Conservation (phyloP, 2,797 vertebrate genomes). For the Antennarius maculatus region DNA sequence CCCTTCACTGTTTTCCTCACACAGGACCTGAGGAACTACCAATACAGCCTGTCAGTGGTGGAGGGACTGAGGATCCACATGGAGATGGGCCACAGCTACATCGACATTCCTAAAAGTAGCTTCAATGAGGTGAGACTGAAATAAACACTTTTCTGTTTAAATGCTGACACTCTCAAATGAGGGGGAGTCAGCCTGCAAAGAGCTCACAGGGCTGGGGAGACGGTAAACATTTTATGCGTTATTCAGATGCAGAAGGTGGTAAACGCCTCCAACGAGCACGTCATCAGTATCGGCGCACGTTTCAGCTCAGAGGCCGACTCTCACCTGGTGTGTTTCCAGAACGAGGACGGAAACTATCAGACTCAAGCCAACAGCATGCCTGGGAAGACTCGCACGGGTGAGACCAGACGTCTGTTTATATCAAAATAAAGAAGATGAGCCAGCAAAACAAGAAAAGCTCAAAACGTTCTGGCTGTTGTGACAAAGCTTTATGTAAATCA, state of each 20-base stretch:
- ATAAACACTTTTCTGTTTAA: no score
- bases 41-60: constrained; percentile 91
- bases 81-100: constrained; percentile 95
- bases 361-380: constrained; percentile 90
- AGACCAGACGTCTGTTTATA: not conserved
- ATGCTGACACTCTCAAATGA: no score
- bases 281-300: constrained; percentile 92
- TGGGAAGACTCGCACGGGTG: constrained; percentile 89
- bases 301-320: constrained; percentile 93
- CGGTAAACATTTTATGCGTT: not conserved
- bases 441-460: no score
- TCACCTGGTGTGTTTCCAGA: constrained; percentile 93
- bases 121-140: constrained; percentile 85
- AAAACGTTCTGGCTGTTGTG: not conserved
- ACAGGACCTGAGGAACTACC: constrained; percentile 96
- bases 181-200: no score
- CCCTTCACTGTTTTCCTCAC: not conserved
- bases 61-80: constrained; percentile 91
- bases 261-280: constrained; percentile 90
- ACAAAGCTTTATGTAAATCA: no score
- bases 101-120: constrained; percentile 90
- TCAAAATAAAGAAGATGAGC: not conserved
- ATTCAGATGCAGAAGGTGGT: constrained; percentile 91
- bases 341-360: constrained; percentile 88
- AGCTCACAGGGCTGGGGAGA: no score